Evolutionary conservation across 2,113 vertebrate species (phyloP), one percentile per base, ranked within the genome.

Genomic region (Vidua macroura): DNA sequence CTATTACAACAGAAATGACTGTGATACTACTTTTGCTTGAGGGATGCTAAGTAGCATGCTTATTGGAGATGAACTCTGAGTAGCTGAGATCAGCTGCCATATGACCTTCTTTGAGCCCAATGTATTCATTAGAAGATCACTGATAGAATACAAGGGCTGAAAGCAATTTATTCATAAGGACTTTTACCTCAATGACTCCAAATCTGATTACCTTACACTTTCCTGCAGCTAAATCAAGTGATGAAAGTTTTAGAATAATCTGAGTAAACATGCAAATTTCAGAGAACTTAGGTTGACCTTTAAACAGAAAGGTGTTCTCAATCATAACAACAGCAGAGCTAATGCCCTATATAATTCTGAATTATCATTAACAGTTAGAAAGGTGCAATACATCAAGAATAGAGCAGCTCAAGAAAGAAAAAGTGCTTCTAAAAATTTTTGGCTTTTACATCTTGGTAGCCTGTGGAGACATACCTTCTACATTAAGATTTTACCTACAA

Each of bases 211-310:
- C 31, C 6, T 66, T 66, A 6, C 14, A 8, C 43, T 73, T 68
- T 58, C 25, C 35, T 58, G 15, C 9, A 60, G 27, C 53, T 92
- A 88, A 91, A 85, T 62, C 31, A 83, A 69, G 23, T 31, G n/a
- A 55, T 46, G 20, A 51, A 88, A 43, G 22, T 70, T 86, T 83
- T 58, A 77, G 76, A 89, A 86, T 18, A 86, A 83, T 62, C 55
- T 74, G 39, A 70, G 27, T 86, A 93, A 92, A 92, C 60, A 84
- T 59, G 39, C 6, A 86, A 41, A 93, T 83, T 92, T 93, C 55
- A 77, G 59, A 90, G 37, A n/a, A 63, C 43, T 83, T 16, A 43
- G n/a, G 24, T 30, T 80, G 48, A 63, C 66, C 25, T 94, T 95
- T 92, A 90, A 78, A 77, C 6, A 88, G 46, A 83, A 94, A 74